A percentile compares a stretch with the other conserved stretches of the same genome.
These are phyloP conservation scores for Meganola albula DNA, from an alignment of 2,888 invertebrate genomes.

Conservation along the genomic window DNA sequence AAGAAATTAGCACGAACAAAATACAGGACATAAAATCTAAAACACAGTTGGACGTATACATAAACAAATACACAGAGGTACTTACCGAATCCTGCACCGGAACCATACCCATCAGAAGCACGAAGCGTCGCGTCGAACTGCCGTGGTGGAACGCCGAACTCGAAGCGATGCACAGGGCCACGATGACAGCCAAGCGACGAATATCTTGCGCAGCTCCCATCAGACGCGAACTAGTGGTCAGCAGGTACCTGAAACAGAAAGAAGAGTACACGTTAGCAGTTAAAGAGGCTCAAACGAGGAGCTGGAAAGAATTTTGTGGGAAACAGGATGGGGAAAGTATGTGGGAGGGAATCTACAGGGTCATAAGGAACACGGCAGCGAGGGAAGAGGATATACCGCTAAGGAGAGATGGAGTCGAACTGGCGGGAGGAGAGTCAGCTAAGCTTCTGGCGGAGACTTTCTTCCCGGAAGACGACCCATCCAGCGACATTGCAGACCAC, in stretches of 20 bases:
- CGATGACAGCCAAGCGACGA: not conserved
- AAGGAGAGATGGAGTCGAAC: not conserved
- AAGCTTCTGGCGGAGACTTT: not conserved
- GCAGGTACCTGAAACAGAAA: not conserved
- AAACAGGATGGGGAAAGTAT: slow-evolving; percentile 11
- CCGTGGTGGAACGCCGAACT: no score
- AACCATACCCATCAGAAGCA: no score
- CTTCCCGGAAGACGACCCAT: not conserved
- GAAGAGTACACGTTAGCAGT: not conserved
- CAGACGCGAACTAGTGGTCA: not conserved
- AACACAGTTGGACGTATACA: no score
- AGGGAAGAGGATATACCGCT: slow-evolving; percentile 4
- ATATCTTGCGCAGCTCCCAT: not conserved
- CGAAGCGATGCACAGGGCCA: no score
- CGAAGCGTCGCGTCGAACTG: no score
- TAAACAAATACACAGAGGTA: no score
- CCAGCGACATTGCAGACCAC: not conserved
- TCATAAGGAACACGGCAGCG: not conserved
- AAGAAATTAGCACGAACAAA: no score
- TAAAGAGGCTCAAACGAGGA: not conserved
- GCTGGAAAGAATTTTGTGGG: slow-evolving; percentile 5
- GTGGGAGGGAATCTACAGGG: slow-evolving; percentile 14
- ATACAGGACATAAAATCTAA: no score
- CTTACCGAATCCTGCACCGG: no score
- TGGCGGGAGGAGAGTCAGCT: not conserved